These are phyloP conservation scores for Chloropsis hardwickii DNA, from an alignment of 2,113 vertebrate species.

Conservation along the genomic window DNA sequence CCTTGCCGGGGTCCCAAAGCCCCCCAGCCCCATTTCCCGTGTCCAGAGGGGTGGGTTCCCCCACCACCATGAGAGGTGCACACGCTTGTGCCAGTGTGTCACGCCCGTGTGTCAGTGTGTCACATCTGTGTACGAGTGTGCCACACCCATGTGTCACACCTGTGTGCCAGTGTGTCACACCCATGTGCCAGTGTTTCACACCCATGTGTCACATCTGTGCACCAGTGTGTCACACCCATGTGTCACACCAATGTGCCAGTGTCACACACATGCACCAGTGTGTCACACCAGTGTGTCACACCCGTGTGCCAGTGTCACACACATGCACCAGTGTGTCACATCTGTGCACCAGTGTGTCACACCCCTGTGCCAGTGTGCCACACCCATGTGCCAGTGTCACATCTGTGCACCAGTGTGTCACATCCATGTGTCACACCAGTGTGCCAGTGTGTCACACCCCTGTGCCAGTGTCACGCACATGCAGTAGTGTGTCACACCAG, in stretches of 20 bases:
- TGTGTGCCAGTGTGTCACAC: background rate
- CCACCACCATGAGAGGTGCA: background rate
- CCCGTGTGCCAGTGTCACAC: background rate
- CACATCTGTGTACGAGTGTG: background rate
- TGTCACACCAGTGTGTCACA: background rate
- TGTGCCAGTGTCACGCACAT: too few species aligned
- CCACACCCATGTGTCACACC: background rate
- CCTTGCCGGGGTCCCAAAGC: background rate
- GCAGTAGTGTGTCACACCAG: too few species aligned
- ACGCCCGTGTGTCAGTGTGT: background rate
- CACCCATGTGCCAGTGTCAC: background rate
- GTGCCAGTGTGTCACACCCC: background rate
- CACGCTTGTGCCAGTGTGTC: background rate
- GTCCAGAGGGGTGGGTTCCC: fast-evolving
- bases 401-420: background rate
- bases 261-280: background rate
- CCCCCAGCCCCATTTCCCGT: background rate
- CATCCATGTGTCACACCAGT: background rate
- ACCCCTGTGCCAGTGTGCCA: background rate
- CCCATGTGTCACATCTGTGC: too few species aligned
- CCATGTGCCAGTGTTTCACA: fast-evolving
- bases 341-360: background rate
- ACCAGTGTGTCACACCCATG: background rate
- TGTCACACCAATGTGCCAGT: background rate
- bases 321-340: background rate